phyloP scores from a whole-genome alignment of 2,113 vertebrate species.

The Muntiacus muntjak region DNA sequence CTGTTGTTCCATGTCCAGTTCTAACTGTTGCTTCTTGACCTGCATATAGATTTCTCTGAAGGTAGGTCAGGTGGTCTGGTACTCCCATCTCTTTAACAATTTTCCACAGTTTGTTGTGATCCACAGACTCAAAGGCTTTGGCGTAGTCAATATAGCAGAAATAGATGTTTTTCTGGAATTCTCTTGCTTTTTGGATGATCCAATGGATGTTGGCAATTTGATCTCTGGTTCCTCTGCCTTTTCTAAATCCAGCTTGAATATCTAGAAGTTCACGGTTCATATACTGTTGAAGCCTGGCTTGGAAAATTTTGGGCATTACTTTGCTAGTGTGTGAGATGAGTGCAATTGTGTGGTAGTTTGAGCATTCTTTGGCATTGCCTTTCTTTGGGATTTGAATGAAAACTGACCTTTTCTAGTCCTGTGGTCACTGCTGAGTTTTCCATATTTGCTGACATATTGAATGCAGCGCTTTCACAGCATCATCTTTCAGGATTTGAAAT shows the following conservation, averaged over 20 bases:
- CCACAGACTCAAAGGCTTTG: not conserved
- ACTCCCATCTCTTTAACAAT: not conserved
- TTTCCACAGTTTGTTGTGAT: not conserved
- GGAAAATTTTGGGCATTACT: not conserved
- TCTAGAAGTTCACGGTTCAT: not conserved
- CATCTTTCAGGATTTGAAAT: not conserved
- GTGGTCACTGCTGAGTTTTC: not conserved
- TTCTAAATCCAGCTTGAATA: not conserved
- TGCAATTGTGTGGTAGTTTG: not conserved
- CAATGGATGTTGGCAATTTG: not conserved
- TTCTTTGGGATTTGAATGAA: not conserved
- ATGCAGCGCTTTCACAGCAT: not conserved
- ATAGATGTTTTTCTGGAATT: not conserved
- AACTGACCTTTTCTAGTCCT: not conserved
- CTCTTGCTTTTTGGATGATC: accelerated
- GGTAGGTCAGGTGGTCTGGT: not conserved
- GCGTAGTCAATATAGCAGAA: not conserved
- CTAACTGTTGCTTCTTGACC: not conserved
- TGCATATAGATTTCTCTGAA: not conserved
- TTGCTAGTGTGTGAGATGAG: not conserved
- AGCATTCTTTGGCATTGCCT: not conserved
- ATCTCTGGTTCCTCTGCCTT: not conserved
- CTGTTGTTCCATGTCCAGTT: not conserved
- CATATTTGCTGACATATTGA: not conserved
- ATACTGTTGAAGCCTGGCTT: not conserved